Percentiles rank a stretch among this genome's conserved stretches.
Conservation (phyloP, 2,888 invertebrate species). For the Drosophila tanythrix region DNA sequence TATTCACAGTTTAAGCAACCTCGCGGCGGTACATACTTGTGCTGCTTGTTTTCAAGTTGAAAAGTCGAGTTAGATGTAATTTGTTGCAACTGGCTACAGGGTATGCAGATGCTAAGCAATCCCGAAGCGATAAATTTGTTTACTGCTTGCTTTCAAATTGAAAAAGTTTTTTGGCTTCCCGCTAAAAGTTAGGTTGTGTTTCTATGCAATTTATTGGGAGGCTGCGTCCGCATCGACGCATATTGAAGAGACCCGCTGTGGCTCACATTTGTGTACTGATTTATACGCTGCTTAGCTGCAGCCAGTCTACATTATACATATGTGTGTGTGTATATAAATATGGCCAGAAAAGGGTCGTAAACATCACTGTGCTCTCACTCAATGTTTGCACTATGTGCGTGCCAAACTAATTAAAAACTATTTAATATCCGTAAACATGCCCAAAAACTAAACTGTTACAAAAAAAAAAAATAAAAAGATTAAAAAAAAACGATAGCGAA, state of each 20-base stretch:
- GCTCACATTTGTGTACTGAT: slow-evolving; percentile 42
- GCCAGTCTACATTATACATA: slow-evolving; percentile 14
- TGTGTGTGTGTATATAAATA: slow-evolving; percentile 5
- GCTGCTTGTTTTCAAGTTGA: not conserved
- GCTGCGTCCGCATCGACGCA: slow-evolving; percentile 54
- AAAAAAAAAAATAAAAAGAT: not conserved
- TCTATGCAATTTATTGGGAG: slow-evolving; percentile 70
- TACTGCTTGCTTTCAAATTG: slow-evolving; percentile 60
- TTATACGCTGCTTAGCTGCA: slow-evolving; percentile 48
- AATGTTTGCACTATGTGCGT: slow-evolving; percentile 63
- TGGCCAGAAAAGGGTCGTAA: slow-evolving; percentile 11
- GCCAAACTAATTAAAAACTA: slow-evolving; percentile 78
- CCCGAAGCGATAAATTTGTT: not conserved
- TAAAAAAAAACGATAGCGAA: slow-evolving; percentile 35
- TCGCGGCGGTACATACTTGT: not conserved
- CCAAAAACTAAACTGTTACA: slow-evolving; percentile 60
- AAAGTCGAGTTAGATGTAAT: not conserved
- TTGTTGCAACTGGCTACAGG: slow-evolving; percentile 11
- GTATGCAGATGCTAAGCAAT: not conserved
- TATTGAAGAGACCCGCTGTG: slow-evolving; percentile 47
- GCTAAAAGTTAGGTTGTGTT: slow-evolving; percentile 69
- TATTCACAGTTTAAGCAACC: not conserved
- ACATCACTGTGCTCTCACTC: slow-evolving; percentile 46
- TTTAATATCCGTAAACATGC: slow-evolving; percentile 78
- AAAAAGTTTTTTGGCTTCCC: slow-evolving; percentile 70